Evolutionary conservation across 2,797 vertebrate genomes (phyloP), one percentile per base, ranked within the genome.

Genomic region (Adrianichthys oophorus): DNA sequence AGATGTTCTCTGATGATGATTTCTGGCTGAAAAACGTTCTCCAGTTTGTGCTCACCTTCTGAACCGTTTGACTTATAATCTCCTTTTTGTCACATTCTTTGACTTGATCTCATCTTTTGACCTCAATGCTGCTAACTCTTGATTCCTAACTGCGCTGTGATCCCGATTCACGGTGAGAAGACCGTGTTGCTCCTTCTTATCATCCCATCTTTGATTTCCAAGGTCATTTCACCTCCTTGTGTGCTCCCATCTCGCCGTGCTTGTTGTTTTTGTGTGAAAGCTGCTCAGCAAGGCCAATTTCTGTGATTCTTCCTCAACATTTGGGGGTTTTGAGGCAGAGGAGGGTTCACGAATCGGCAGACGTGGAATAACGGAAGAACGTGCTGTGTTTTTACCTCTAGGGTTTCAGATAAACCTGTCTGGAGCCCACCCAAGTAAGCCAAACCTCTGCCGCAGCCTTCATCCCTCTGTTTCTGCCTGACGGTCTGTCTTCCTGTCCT

Each of bases 371-470:
- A 82, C 67, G 63, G 60, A 77, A 81, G 64, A 84, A 80, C 92
- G 91, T 85, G 87, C 88, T 92, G 87, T 95, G 87, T 94, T 89
- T 91, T 92, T 88, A 82, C 92, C 94, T 93, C 82, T 80, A 95
- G 93, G 91, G 82, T 95, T 95, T 95, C 93, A 94, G 92, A 93
- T 94, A 92, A 95, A 93, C 91, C 93, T 94, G 88, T 94, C 91
- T 93, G 93, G 92, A 94, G 93, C 92, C 86, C 90, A 90, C 87
- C 93, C 92, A 92, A 95, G 92, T 92, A 95, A 95, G 92, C 89
- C 87, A 79, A 79, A 55, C 73, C 78, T 92, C 90, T 92, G 79
- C 87, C 79, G 74, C 79, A 74, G 78, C 72, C 82, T 82, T 90
- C 77, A 66, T 76, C 77, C 66, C 76, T 92, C 85, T 89, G 83